These are phyloP conservation scores for Myoxocephalus aenaeus DNA, from an alignment of 2,797 vertebrate genomes.

Conservation along the genomic window DNA sequence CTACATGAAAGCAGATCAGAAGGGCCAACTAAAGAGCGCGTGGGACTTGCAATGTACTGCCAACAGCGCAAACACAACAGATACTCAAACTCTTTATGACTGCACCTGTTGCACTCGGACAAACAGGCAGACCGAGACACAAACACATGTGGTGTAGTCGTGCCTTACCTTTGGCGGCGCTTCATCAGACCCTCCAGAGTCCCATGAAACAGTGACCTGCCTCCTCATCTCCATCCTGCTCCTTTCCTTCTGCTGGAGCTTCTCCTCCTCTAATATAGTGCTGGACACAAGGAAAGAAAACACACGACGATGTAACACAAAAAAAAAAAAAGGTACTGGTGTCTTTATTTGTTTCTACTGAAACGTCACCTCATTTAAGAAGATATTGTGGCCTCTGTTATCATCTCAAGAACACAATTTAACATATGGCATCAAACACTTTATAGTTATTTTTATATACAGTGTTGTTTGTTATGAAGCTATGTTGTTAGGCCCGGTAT, in stretches of 20 bases:
- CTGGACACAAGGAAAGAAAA: constrained; percentile 70
- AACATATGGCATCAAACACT: neutral
- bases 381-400: neutral
- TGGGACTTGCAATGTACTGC: neutral
- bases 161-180: constrained; percentile 95
- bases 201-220: constrained; percentile 96
- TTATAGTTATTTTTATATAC: neutral
- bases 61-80: constrained; percentile 18
- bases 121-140: constrained; percentile 19
- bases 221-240: constrained; percentile 97
- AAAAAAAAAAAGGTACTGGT: neutral
- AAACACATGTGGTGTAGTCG: neutral
- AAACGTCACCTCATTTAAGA: neutral
- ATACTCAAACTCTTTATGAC: neutral
- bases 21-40: neutral
- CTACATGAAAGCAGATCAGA: neutral
- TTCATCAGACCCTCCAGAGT: constrained; percentile 95
- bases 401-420: neutral
- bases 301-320: neutral
- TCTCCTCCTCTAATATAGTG: constrained; percentile 98
- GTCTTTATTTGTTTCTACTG: neutral
- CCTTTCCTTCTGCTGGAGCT: constrained; percentile 95
- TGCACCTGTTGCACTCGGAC: constrained; percentile 11
- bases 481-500: neutral
- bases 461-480: neutral